Evolutionary conservation across 2,888 invertebrate species (phyloP).

Genomic region (Drosophila kanekoi): DNA sequence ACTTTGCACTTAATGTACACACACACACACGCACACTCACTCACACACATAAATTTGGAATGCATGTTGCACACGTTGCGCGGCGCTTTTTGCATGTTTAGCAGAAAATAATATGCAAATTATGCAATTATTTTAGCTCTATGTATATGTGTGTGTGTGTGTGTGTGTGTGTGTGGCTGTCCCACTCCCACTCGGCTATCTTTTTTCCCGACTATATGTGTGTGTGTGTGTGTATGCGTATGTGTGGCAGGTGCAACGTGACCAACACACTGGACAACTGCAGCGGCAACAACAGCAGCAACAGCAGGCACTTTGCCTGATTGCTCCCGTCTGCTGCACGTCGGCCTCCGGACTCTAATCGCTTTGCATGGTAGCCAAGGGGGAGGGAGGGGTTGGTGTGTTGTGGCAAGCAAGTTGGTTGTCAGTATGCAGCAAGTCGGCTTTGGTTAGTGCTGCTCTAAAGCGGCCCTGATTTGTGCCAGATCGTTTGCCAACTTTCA

Average conservation of each 20-base stretch:
- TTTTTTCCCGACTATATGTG: constrained; percentile 15
- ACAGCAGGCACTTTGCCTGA: constrained; percentile 74
- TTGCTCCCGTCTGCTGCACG: constrained; percentile 74
- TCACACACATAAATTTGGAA: constrained; percentile 53
- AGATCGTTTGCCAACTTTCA: constrained; percentile 78
- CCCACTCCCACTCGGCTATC: not conserved
- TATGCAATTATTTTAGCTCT: constrained; percentile 82
- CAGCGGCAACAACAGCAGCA: constrained; percentile 19
- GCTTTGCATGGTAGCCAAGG: constrained; percentile 53
- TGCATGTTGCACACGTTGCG: constrained; percentile 74
- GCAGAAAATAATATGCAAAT: constrained; percentile 82
- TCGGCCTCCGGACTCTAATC: constrained; percentile 69
- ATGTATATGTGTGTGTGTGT: constrained; percentile 11
- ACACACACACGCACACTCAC: constrained; percentile 26
- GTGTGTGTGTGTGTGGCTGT: constrained; percentile 7
- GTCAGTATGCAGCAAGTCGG: constrained; percentile 33
- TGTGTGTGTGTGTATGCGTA: not conserved
- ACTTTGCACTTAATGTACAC: constrained; percentile 70
- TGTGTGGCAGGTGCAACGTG: constrained; percentile 66
- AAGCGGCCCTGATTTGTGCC: constrained; percentile 75
- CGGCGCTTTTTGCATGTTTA: constrained; percentile 79
- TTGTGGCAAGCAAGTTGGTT: constrained; percentile 14
- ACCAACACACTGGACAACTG: constrained; percentile 60
- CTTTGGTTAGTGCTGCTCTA: constrained; percentile 59
- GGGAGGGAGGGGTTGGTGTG: not conserved